Evolutionary conservation across 2,888 invertebrate genomes (phyloP).

Genomic region (Cephus pulcher): DNA sequence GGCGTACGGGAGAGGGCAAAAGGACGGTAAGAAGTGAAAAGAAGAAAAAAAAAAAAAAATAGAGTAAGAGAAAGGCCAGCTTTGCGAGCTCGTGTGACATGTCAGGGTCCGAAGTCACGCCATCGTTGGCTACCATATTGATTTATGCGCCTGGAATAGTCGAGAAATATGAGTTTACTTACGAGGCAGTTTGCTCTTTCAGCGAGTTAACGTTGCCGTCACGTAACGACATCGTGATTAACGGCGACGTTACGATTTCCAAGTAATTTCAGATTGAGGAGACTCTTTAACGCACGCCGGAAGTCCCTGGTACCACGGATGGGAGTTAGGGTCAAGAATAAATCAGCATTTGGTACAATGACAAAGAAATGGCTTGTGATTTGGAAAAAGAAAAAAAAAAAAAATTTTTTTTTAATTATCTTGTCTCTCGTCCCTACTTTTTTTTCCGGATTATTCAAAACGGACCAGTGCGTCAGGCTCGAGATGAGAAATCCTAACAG

Average conservation of each 20-base stretch:
- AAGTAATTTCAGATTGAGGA: neutral
- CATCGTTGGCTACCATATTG: conserved; percentile 2
- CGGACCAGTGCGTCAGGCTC: neutral
- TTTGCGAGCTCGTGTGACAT: conserved; percentile 3
- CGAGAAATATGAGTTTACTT: conserved; percentile 3
- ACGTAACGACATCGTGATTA: neutral
- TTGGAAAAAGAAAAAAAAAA: neutral
- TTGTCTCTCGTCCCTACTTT: neutral
- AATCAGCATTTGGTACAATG: too few species aligned
- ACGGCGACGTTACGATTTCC: neutral
- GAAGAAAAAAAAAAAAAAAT: neutral
- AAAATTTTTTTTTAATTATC: neutral
- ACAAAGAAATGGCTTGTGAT: neutral
- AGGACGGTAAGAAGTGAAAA: neutral
- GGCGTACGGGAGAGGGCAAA: neutral
- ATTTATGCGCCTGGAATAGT: conserved; percentile 1
- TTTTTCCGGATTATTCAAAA: neutral
- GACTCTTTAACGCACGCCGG: neutral
- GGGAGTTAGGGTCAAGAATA: neutral
- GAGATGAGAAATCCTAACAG: neutral
- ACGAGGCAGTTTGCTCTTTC: neutral
- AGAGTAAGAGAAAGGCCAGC: neutral
- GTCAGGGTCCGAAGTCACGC: conserved; percentile 2
- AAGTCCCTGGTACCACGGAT: neutral
- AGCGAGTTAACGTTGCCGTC: neutral